Conservation (phyloP, 1,140 invertebrate genomes). For the Neodiprion virginianus region DNA sequence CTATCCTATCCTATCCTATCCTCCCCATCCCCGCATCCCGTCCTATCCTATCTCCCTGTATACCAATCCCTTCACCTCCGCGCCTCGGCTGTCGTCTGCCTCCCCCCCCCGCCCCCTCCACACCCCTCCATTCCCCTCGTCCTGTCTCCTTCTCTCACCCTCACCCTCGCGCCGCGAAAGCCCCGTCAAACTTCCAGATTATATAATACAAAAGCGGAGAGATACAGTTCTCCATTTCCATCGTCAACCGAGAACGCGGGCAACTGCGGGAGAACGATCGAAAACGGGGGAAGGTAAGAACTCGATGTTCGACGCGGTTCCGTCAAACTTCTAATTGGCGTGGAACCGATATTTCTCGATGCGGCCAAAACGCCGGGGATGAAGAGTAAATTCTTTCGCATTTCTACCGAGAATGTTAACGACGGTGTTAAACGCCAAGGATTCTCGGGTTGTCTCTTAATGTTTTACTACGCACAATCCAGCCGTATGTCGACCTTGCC, state of each 20-base stretch:
- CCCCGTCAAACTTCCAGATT: slow-evolving; percentile 40
- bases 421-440: too few relatives aligned
- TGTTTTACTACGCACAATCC: too few relatives aligned
- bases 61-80: slow-evolving; percentile 31
- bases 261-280: neutral
- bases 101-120: slow-evolving; percentile 7
- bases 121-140: neutral
- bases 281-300: neutral
- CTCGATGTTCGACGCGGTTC: neutral
- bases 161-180: slow-evolving; percentile 15
- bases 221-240: slow-evolving; percentile 34
- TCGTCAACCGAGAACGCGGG: neutral
- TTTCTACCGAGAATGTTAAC: too few relatives aligned
- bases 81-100: slow-evolving; percentile 12
- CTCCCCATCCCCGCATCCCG: neutral
- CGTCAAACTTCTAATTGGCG: neutral
- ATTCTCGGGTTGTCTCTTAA: too few relatives aligned
- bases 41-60: slow-evolving; percentile 38
- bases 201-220: slow-evolving; percentile 41
- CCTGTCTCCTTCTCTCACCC: neutral
- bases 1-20: neutral
- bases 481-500: too few relatives aligned
- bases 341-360: neutral
- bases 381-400: too few relatives aligned
- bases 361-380: too few relatives aligned